Conservation (phyloP, 2,113 vertebrate species). For the Epinephelus cyanopodus region DNA sequence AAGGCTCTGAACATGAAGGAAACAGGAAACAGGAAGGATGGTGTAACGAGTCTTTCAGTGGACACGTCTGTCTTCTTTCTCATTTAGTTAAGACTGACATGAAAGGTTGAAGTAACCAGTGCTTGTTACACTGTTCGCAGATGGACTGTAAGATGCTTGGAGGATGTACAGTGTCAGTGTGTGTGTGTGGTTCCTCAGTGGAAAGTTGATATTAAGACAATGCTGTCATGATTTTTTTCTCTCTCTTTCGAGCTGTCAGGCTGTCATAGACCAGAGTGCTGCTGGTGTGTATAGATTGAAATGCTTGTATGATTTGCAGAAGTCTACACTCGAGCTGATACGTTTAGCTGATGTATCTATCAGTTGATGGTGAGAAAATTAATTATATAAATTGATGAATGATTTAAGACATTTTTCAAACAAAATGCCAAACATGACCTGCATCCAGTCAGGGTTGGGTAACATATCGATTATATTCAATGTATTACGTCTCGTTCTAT, state of each 20-base stretch:
- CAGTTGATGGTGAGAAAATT: neutral
- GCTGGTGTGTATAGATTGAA: neutral
- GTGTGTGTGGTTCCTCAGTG: slow-evolving; percentile 14
- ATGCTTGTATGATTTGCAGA: neutral
- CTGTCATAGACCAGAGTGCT: slow-evolving; percentile 6
- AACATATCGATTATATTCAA: no score
- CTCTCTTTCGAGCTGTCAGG: neutral
- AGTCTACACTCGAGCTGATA: neutral
- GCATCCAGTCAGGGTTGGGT: no score
- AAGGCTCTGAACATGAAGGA: slow-evolving; percentile 21
- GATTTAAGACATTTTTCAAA: no score
- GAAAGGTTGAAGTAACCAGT: slow-evolving; percentile 36
- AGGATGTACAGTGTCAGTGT: neutral
- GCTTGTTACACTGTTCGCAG: neutral
- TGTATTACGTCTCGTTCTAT: no score
- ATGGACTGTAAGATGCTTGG: neutral
- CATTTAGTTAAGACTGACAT: slow-evolving; percentile 22
- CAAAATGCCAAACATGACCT: no score
- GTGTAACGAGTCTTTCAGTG: neutral
- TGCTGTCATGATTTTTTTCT: slow-evolving; percentile 9
- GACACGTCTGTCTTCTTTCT: slow-evolving; percentile 11
- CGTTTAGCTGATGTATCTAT: neutral
- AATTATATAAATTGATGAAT: no score
- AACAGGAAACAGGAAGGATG: slow-evolving; percentile 25
- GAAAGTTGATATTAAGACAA: slow-evolving; percentile 32